Evolutionary conservation across 2,888 invertebrate genomes (phyloP), one percentile per base, ranked within the genome.

Genomic region (Drosophila tripunctata): DNA sequence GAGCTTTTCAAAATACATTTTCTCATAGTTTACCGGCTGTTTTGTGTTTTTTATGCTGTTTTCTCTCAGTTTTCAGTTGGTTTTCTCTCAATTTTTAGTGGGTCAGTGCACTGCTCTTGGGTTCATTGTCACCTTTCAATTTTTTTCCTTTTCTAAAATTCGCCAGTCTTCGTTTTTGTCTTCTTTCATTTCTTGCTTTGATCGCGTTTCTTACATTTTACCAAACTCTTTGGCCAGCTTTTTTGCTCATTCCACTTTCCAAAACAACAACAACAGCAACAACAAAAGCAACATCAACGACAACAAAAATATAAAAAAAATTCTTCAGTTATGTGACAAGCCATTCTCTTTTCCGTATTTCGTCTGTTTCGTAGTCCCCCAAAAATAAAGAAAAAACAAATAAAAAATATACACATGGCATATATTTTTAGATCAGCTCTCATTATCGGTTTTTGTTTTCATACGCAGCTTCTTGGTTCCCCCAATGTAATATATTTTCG

Each of bases 371-470:
- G 38, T 14, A 40, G 48, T 15, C 30, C 50, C 36, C 40, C 10
- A 41, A 51, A 58, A 24, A 35, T 17, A n/a, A 35, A 31, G 14
- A 15, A 22, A 31, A 43, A 44, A 6, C 44, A 41, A 45, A 40
- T 4, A 4, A 6, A 36, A n/a, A 33, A 35, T 7, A 60, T n/a
- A 50, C 56, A 36, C 48, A 52, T 66, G 52, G 48, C 74, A 63
- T 62, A 84, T 87, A 82, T 81, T 78, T 82, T 81, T 87, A 81
- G 82, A 81, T 50, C 45, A 65, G 43, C 64, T 54, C 64, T 51
- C 56, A 71, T 81, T 87, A 81, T 83, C 73, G 17, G 76, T 83
- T 83, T 87, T 87, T 83, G 87, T 87, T 83, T 85, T 83, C 44
- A 85, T 69, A 61, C 85, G 67, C 71, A 65, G 15, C 21, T 83